Percentiles rank a stretch among this genome's conserved stretches.
Evolutionary conservation across 1,140 invertebrate genomes (phyloP).

Genomic region (Trichogramma pretiosum): DNA sequence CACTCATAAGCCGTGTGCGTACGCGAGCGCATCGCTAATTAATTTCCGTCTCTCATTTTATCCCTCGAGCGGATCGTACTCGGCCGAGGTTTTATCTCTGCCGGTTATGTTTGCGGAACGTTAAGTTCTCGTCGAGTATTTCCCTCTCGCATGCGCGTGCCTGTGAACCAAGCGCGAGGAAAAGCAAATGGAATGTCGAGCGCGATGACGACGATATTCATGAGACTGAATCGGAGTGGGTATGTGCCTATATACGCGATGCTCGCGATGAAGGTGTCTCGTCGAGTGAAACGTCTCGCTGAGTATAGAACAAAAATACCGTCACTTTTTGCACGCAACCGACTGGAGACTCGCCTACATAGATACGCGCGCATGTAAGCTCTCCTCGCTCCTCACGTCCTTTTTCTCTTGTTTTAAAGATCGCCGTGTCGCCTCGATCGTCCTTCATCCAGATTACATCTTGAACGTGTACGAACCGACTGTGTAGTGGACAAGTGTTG

Average conservation of each 20-base stretch:
- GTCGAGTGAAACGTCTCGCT: not conserved
- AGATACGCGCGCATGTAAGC: too few species aligned
- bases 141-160: not conserved
- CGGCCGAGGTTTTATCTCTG: not conserved
- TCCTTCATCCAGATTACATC: too few species aligned
- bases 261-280: not conserved
- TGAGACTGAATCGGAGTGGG: slow-evolving; percentile 14
- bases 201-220: slow-evolving; percentile 7
- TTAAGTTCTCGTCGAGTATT: slow-evolving; percentile 5
- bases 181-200: not conserved
- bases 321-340: too few species aligned
- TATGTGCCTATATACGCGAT: slow-evolving; percentile 8
- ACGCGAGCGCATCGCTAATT: not conserved
- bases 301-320: not conserved
- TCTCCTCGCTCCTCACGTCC: too few species aligned
- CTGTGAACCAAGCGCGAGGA: too few species aligned
- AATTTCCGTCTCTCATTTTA: slow-evolving; percentile 17
- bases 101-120: slow-evolving; percentile 5
- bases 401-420: too few species aligned
- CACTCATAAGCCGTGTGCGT: not conserved
- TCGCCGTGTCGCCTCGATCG: too few species aligned
- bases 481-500: too few species aligned
- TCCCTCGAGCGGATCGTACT: slow-evolving; percentile 4
- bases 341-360: too few species aligned
- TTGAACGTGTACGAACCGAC: too few species aligned